phyloP scores from a whole-genome alignment of 2,888 invertebrate genomes.

The Ganaspis brasiliensis region DNA sequence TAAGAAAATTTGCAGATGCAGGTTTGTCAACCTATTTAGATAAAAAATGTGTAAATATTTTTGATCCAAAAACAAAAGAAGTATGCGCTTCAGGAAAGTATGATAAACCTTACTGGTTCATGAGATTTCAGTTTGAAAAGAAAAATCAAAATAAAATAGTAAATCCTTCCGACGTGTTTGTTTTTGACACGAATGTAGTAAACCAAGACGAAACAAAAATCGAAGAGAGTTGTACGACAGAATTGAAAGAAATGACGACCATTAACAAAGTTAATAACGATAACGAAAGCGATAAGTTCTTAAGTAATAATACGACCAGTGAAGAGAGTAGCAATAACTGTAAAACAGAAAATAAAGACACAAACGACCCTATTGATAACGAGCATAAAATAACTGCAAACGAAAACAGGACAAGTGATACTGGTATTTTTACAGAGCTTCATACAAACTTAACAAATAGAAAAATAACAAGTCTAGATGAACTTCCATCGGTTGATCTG shows the following conservation, averaged over 20 bases:
- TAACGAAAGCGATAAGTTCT: no score
- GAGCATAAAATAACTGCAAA: not conserved
- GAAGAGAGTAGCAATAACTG: no score
- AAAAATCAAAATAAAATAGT: not conserved
- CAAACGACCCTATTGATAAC: not conserved
- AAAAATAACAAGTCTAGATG: slow-evolving; percentile 47
- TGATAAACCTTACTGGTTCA: not conserved
- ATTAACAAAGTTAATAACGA: no score
- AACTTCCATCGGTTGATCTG: slow-evolving; percentile 41
- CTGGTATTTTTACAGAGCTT: slow-evolving; percentile 13
- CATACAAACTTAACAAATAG: slow-evolving; percentile 42
- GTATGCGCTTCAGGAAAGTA: not conserved
- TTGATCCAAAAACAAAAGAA: not conserved
- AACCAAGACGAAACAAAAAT: no score
- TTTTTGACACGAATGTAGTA: no score
- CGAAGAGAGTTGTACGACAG: no score
- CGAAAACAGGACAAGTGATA: not conserved
- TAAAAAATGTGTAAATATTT: no score
- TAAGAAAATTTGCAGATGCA: not conserved
- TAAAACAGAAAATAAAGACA: no score
- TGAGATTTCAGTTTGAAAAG: not conserved
- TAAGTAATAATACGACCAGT: no score
- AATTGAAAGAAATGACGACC: no score
- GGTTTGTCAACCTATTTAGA: slow-evolving; percentile 7
- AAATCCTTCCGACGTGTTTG: not conserved